Percentiles rank a stretch among this genome's conserved stretches.
Evolutionary conservation across 2,797 vertebrate genomes (phyloP).

Genomic region (Acanthis flammea): DNA sequence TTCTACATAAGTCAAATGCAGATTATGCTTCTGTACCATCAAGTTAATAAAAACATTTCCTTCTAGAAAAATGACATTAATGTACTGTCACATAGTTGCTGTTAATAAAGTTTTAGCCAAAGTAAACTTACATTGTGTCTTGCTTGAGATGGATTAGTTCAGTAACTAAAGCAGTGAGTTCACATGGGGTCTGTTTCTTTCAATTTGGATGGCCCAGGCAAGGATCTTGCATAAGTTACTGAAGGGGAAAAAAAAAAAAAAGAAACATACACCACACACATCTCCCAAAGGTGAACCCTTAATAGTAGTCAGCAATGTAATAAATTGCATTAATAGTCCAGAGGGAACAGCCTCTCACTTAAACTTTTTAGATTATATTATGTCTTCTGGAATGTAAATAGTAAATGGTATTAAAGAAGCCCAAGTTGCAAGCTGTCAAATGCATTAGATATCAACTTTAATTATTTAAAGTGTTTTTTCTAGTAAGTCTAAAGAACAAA

Average conservation of each 20-base stretch:
- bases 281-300: background rate
- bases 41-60: background rate
- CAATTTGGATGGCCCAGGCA: background rate
- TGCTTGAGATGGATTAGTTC: background rate
- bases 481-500: background rate
- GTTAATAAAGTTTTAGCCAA: background rate
- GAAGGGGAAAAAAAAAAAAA: background rate
- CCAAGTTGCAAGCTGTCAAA: background rate
- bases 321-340: background rate
- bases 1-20: background rate
- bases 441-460: background rate
- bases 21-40: background rate
- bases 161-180: background rate
- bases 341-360: background rate
- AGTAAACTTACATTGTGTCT: background rate
- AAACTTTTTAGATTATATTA: accelerated
- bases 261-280: background rate
- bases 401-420: background rate
- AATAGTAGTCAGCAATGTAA: background rate
- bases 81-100: background rate
- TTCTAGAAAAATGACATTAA: background rate
- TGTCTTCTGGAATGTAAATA: background rate
- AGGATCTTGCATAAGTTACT: background rate
- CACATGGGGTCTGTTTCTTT: background rate
- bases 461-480: background rate